Percentiles rank a stretch among this genome's conserved stretches.
phyloP scores from a whole-genome alignment of 1,140 invertebrate genomes.

The Notospermus geniculatus region DNA sequence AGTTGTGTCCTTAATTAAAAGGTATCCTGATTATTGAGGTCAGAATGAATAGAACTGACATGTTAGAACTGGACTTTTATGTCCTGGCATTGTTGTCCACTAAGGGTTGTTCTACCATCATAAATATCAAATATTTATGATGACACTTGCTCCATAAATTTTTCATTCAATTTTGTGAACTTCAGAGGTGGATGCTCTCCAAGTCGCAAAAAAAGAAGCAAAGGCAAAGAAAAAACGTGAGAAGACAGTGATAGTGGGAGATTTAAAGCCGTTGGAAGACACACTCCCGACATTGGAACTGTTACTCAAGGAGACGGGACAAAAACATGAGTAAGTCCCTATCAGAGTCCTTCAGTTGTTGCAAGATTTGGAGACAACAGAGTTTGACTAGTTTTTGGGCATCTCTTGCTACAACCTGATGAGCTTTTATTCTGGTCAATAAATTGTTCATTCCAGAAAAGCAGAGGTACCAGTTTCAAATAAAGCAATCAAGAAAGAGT shows the following conservation, averaged over 20 bases:
- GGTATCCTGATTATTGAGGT: no score
- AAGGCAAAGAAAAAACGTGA: constrained; percentile 41
- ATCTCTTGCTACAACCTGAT: no score
- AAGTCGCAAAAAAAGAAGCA: constrained; percentile 34
- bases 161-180: constrained; percentile 13
- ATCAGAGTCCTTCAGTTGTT: neutral
- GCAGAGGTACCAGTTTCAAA: constrained; percentile 17
- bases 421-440: no score
- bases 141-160: no score
- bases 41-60: no score
- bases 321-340: constrained; percentile 15
- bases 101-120: neutral
- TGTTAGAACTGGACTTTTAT: neutral
- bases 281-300: constrained; percentile 47
- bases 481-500: constrained; percentile 35
- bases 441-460: no score
- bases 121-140: neutral
- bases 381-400: no score
- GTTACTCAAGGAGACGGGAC: constrained; percentile 34
- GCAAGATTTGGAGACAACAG: no score
- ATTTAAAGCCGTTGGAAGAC: constrained; percentile 41
- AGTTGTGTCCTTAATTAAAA: no score
- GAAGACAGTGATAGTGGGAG: constrained; percentile 44
- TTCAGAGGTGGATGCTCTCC: constrained; percentile 40
- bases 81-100: neutral